Base-by-base conservation (phyloP, 2,113 vertebrate genomes). In the Scytalopus superciliaris region DNA sequence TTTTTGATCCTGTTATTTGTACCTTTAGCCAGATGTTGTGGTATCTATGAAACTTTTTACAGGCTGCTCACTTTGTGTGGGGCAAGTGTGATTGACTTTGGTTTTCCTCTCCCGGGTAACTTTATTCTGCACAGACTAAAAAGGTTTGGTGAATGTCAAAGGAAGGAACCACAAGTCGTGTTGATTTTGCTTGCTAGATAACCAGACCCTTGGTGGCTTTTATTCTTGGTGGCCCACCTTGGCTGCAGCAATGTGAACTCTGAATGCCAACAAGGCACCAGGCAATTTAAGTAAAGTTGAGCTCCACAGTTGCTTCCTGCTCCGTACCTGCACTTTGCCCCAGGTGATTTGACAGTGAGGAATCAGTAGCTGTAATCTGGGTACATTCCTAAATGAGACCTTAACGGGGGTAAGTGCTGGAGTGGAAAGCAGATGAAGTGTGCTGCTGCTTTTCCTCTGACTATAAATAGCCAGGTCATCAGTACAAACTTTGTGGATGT, bases 1-100 rank as follows among this genome's bases (percentile, higher is more conserved):
- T 97, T 79, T 82, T 81, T 49, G 75, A 94, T 59, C 79, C 85
- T 91, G 75, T 91, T 96, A 88, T 95, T 85, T 96, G 93, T 85
- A 93, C 93, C 5, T 72, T 93, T 89, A 94, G 85, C 87, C 85
- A 94, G 84, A 89, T 25, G 62, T 63, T 88, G 40, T 69, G 80
- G 40, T 94, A 77, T 76, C 63, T 90, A 30, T 90, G 95, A 96
- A 96, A 87, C 94, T 95, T 93, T 94, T 59, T 74, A 92, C 39
- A 84, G 72, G 86, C 76, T 87, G 76, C 92, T 96, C 55, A 82
- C 86, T 93, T 96, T 91, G 50, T 93, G 75, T 94, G 94, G 94
- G 85, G 80, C 73, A 95, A 74, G 53, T 1, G 1, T 49, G 75
- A 93, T 63, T 87, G 33, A 74, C 44, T 89, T 93, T 55, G 21